phyloP scores from a whole-genome alignment of 1,140 invertebrate species.

The Sinella curviseta region DNA sequence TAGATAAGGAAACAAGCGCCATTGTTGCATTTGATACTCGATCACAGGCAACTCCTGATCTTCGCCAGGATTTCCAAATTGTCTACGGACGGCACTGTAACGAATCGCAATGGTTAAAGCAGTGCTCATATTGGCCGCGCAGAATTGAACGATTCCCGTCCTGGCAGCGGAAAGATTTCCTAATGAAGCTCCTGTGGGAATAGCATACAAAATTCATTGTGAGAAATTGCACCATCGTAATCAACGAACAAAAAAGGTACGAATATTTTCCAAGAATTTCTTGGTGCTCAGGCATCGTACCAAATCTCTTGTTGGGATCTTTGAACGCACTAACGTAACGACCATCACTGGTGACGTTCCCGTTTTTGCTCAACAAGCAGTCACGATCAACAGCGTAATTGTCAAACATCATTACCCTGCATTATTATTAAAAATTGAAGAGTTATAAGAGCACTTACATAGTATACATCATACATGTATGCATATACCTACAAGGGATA shows the following conservation, averaged over 20 bases:
- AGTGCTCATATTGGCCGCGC: constrained; percentile 66
- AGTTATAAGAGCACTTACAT: no score
- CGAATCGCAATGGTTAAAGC: constrained; percentile 61
- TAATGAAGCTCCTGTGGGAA: constrained; percentile 71
- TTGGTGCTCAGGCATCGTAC: no score
- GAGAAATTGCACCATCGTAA: constrained; percentile 36
- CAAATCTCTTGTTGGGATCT: constrained; percentile 74
- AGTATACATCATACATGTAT: neutral
- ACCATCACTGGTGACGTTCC: constrained; percentile 81
- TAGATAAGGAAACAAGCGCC: constrained; percentile 62
- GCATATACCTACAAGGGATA: no score
- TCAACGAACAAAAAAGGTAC: no score
- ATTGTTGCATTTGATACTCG: constrained; percentile 67
- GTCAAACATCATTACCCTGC: constrained; percentile 80
- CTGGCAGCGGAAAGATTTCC: constrained; percentile 83
- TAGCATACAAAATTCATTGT: no score
- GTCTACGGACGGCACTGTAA: constrained; percentile 61
- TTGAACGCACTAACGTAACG: constrained; percentile 75
- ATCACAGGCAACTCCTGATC: constrained; percentile 62
- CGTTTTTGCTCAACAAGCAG: constrained; percentile 80
- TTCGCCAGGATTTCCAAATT: constrained; percentile 60
- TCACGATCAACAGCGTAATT: constrained; percentile 81
- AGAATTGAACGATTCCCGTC: constrained; percentile 71
- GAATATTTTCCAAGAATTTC: no score
- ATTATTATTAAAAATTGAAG: no score